These are phyloP conservation scores for Neoarius graeffei DNA, from an alignment of 2,113 vertebrate species.

Conservation along the genomic window DNA sequence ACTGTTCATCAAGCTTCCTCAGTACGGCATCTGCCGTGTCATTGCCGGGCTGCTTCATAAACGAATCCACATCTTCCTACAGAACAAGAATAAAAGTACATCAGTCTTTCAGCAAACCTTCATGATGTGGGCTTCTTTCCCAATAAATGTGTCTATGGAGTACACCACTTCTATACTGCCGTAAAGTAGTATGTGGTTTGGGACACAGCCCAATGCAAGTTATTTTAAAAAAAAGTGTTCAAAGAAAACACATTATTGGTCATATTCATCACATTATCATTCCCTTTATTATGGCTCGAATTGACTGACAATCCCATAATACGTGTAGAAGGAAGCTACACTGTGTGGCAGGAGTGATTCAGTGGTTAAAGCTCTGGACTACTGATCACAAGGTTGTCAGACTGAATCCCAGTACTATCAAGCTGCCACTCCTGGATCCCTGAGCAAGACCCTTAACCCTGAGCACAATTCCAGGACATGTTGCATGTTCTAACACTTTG, in stretches of 20 bases:
- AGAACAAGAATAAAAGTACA: not conserved
- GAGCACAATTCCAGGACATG: not conserved
- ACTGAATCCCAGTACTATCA: not conserved
- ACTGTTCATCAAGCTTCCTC: slow-evolving; percentile 93
- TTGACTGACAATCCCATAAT: not conserved
- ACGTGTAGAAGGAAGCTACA: not conserved
- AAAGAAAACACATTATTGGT: not conserved
- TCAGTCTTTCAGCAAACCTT: not conserved
- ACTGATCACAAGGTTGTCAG: not conserved
- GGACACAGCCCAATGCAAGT: not conserved
- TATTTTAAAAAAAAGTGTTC: not conserved
- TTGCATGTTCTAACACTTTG: not conserved
- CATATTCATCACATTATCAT: not conserved
- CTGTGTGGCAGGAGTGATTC: not conserved
- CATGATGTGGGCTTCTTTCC: not conserved
- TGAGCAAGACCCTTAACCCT: not conserved
- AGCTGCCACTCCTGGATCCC: not conserved
- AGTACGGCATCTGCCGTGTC: slow-evolving; percentile 90
- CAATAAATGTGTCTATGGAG: not conserved
- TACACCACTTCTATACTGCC: not conserved
- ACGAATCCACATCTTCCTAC: slow-evolving; percentile 97
- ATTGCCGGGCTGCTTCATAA: slow-evolving; percentile 95
- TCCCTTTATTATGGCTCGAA: not conserved
- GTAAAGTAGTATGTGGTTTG: not conserved
- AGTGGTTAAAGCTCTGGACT: not conserved